Percentiles rank a stretch among this genome's conserved stretches.
Conservation (phyloP, 2,113 vertebrate genomes). For the Thamnophis sirtalis region DNA sequence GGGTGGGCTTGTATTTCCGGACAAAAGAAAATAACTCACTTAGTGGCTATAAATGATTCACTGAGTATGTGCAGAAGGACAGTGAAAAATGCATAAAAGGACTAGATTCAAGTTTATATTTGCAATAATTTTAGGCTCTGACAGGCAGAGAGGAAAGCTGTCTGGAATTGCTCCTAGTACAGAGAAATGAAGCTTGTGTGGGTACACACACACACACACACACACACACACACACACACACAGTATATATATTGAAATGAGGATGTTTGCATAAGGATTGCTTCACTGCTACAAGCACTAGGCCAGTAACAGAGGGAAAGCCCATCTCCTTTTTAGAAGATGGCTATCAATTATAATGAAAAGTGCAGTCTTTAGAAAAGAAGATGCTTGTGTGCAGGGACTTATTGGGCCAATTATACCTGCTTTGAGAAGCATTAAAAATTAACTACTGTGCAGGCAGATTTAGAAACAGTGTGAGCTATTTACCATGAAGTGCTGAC, state of each 20-base stretch:
- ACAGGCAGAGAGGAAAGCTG: neutral
- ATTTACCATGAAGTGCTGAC: neutral
- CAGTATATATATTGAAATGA: neutral
- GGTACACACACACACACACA: no score
- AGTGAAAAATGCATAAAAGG: neutral
- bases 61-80: neutral
- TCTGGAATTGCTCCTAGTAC: neutral
- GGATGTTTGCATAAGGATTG: neutral
- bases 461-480: neutral
- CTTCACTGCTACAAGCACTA: neutral
- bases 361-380: neutral
- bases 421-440: neutral
- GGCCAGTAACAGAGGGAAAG: rapidly evolving
- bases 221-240: no score
- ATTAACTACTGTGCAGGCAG: neutral
- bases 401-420: neutral
- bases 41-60: neutral
- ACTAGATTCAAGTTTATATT: neutral
- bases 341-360: neutral
- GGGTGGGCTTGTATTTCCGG: neutral
- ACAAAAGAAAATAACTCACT: neutral
- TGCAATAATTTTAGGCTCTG: neutral
- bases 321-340: neutral
- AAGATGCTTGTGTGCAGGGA: neutral
- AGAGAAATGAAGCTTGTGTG: neutral